phyloP scores from a whole-genome alignment of 2,797 vertebrate species.

The Bradypodion ventrale region DNA sequence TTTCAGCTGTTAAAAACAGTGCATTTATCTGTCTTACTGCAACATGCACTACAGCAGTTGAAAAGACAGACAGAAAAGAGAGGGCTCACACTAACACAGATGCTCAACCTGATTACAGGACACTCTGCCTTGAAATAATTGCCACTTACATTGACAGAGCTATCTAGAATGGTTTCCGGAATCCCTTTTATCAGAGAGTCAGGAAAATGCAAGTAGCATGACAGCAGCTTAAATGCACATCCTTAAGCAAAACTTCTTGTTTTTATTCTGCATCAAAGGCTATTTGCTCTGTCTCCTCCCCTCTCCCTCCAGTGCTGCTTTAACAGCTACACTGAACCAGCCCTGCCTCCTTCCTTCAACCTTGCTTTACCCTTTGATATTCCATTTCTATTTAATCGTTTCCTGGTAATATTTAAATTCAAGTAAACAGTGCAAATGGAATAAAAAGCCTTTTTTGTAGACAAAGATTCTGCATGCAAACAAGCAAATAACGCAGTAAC shows the following conservation, averaged over 20 bases:
- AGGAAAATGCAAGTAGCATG: constrained; percentile 61
- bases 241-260: constrained; percentile 49
- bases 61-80: constrained; percentile 28
- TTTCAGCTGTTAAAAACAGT: constrained; percentile 38
- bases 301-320: constrained; percentile 54
- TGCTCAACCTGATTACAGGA: constrained; percentile 61
- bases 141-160: constrained; percentile 61
- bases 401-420: constrained; percentile 66
- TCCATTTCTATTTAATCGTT: constrained; percentile 69
- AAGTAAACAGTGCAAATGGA: constrained; percentile 67
- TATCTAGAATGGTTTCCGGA: constrained; percentile 48
- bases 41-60: constrained; percentile 43
- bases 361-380: constrained; percentile 76
- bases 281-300: constrained; percentile 58
- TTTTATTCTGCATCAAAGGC: constrained; percentile 61
- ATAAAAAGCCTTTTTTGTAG: constrained; percentile 53
- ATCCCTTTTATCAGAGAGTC: constrained; percentile 53
- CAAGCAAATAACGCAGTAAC: constrained; percentile 80
- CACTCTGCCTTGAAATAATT: constrained; percentile 71
- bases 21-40: constrained; percentile 52
- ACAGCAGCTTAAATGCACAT: constrained; percentile 55
- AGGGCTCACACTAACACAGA: constrained; percentile 55
- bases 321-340: constrained; percentile 68
- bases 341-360: constrained; percentile 69
- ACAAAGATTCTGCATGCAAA: constrained; percentile 75